phyloP scores from a whole-genome alignment of 2,888 invertebrate genomes.

The Antheraea yamamai region DNA sequence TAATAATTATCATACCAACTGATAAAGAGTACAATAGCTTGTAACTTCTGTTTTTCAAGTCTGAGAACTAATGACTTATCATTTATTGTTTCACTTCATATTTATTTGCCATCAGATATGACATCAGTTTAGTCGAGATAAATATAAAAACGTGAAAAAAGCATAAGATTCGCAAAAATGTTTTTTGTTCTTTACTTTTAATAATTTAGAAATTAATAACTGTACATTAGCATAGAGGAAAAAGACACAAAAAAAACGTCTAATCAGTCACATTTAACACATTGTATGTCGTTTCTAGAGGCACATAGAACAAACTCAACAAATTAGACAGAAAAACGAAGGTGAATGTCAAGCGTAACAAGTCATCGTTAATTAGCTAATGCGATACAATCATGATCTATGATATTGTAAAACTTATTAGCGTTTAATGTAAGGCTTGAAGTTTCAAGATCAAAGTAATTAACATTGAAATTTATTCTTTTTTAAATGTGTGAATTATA shows the following conservation, averaged over 20 bases:
- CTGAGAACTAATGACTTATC: neutral
- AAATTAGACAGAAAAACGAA: neutral
- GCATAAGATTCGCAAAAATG: neutral
- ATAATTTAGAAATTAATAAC: neutral
- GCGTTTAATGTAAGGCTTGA: neutral
- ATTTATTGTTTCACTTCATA: neutral
- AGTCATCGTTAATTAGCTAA: constrained; percentile 1
- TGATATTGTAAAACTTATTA: neutral
- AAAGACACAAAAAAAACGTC: neutral
- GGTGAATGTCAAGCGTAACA: constrained; percentile 3
- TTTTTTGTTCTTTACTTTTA: neutral
- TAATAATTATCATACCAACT: neutral
- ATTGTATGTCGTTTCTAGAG: neutral
- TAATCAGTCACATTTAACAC: neutral
- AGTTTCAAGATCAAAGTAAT: neutral
- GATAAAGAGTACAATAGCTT: neutral
- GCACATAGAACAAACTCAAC: neutral
- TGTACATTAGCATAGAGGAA: neutral
- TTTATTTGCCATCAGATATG: neutral
- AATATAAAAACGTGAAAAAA: neutral
- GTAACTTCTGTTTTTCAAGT: neutral
- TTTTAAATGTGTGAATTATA: too few species aligned
- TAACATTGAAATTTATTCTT: neutral
- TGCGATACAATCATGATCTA: neutral
- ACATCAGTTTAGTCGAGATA: neutral